Base-by-base conservation (phyloP, 2,888 invertebrate genomes). In the Catocala fraxini region DNA sequence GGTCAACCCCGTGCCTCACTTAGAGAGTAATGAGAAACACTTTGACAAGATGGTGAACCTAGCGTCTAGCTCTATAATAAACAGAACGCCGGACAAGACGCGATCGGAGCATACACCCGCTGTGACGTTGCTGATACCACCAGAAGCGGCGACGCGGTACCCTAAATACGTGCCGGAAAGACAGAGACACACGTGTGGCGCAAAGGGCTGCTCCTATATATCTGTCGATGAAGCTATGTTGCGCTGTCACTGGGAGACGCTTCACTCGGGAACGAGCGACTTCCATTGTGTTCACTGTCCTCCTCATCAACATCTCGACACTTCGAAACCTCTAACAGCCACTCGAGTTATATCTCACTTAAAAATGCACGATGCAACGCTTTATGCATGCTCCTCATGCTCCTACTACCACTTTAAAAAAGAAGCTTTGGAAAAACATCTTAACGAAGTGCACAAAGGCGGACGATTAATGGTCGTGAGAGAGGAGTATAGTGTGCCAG, bases 41-140 rank as follows among this genome's bases (percentile, higher is more conserved):
- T 98, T 97, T 81, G 97, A 98, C 84, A 97, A 96, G 84, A 98
- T 98, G 98, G 95, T 96, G 0, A 98, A 98, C 84, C 93, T 97
- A 13, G 97, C 98, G 0, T 96, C 96, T n/a, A 97, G 96, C 72
- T 97, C 96, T 10, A 74, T 86, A 13, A 71, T 70, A 0, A 75
- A 77, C 1, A 89, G 81, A 63, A 73, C 59, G 15, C 65, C 71
- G 9, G 87, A 86, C 4, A 85, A 81, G 56, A 63, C 85, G 4
- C 71, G 73, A 1, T 47, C 60, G 0, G 81, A 80, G 3, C 57
- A 55, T 6, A 48, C 55, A 1, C 45, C 59, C 0, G 51, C 73
- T 0, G 57, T 69, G 0, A 68, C 75, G 1, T 43, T 68, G 10
- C 54, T 73, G 1, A 68, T 86, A 6, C 70, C 89, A 0, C 74